These are phyloP conservation scores for Rhagonycha fulva DNA, from an alignment of 2,888 invertebrate genomes.

Conservation along the genomic window DNA sequence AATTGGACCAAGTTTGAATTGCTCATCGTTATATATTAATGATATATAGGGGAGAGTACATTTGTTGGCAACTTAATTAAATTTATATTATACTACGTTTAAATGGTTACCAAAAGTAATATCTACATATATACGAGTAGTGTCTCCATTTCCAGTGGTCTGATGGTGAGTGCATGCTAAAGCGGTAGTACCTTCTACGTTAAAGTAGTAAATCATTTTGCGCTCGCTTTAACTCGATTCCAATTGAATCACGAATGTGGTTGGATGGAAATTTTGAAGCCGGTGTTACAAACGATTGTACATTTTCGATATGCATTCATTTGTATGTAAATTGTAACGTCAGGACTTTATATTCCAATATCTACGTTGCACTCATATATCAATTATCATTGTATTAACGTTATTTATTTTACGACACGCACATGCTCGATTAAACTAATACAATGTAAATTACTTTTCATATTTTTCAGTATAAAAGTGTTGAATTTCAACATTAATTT, in stretches of 20 bases:
- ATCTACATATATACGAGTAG: slow-evolving; percentile 40
- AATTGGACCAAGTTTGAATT: slow-evolving; percentile 9
- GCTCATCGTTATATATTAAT: slow-evolving; percentile 19
- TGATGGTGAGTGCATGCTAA: slow-evolving; percentile 21
- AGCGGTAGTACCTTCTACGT: slow-evolving; percentile 22
- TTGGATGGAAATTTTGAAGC: slow-evolving; percentile 44
- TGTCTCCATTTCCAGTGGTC: slow-evolving; percentile 33
- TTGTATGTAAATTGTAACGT: slow-evolving; percentile 42
- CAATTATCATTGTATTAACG: slow-evolving; percentile 35
- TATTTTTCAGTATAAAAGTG: not conserved
- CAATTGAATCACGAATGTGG: slow-evolving; percentile 50
- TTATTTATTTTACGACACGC: slow-evolving; percentile 30
- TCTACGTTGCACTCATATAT: slow-evolving; percentile 32
- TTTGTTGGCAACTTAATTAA: slow-evolving; percentile 42
- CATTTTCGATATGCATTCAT: slow-evolving; percentile 41
- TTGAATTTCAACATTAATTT: no score
- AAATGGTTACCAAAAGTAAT: slow-evolving; percentile 43
- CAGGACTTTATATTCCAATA: slow-evolving; percentile 35
- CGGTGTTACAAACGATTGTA: slow-evolving; percentile 37
- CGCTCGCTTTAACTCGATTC: slow-evolving; percentile 49
- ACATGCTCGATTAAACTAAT: slow-evolving; percentile 26
- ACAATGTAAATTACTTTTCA: not conserved
- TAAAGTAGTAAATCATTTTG: slow-evolving; percentile 45
- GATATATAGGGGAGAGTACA: slow-evolving; percentile 24
- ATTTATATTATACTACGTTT: slow-evolving; percentile 45